phyloP scores from a whole-genome alignment of 1,140 invertebrate species.

The Anadara kagoshimensis region DNA sequence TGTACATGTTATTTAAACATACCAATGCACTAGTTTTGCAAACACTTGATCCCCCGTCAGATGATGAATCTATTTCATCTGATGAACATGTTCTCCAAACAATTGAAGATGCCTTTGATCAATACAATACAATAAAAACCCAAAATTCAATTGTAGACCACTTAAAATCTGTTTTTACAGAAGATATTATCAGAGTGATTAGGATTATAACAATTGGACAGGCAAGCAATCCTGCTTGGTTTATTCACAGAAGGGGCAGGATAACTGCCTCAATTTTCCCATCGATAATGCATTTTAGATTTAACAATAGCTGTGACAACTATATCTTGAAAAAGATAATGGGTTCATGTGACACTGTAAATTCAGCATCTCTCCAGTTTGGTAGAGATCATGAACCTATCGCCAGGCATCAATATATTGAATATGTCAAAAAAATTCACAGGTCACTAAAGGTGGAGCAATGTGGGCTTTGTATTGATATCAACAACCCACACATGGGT shows the following conservation, averaged over 20 bases:
- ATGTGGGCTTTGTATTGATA: constrained; percentile 14
- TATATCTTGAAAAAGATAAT: constrained; percentile 27
- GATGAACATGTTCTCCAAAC: too few species aligned
- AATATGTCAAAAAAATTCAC: constrained; percentile 7
- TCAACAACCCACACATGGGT: constrained; percentile 1
- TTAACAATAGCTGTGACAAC: constrained; percentile 1
- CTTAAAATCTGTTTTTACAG: too few species aligned
- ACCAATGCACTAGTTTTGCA: too few species aligned
- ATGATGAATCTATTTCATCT: too few species aligned
- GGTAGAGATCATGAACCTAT: constrained; percentile 12
- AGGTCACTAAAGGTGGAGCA: neutral
- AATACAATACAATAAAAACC: too few species aligned
- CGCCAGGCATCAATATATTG: constrained; percentile 4
- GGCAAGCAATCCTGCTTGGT: constrained; percentile 13
- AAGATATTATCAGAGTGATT: too few species aligned
- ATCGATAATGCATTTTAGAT: constrained; percentile 3
- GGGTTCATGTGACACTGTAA: neutral
- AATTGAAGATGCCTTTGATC: too few species aligned
- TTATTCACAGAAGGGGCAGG: constrained; percentile 13
- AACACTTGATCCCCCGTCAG: too few species aligned
- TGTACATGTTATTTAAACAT: too few species aligned
- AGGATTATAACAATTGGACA: constrained; percentile 10
- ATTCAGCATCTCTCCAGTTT: constrained; percentile 1
- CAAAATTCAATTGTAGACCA: too few species aligned
- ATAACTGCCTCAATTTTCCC: constrained; percentile 16